Base-by-base conservation (phyloP, 2,888 invertebrate species). In the Harpalus rubripes region DNA sequence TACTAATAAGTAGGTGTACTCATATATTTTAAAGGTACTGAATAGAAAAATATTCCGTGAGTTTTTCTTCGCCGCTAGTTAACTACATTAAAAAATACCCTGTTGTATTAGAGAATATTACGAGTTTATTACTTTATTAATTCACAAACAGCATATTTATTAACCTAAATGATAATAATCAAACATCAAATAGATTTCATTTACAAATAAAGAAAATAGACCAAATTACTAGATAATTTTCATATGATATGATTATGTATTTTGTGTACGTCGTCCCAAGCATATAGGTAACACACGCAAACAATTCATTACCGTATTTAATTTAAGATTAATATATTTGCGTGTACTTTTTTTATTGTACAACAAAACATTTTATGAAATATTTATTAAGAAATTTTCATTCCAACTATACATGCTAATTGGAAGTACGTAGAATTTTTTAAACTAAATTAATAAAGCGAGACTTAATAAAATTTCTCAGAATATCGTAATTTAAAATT, bases 291-390 rank as follows among this genome's bases (percentile, higher is more conserved):
- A 4, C 59, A 12, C 68, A 68, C 68, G 68, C 68, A 39, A 68
- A 68, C 68, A 68, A 68, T 68, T 68, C 68, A 68, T 68, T 68
- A 68, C 68, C 7, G n/a, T 39, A 68, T n/a, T 68, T 68, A 63
- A 63, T 63, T 63, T 63, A 63, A 18, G 26, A 63, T 12, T 63
- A 22, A 63, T 15, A 68, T 68, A 68, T 63, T 63, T 39, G 39
- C 68, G 68, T 63, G 68, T 68, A 68, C 39, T 32, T 68, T 68
- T 68, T 65, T 39, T 39, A 22, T 68, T 32, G 32, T 0, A 32
- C 26, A 63, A 63, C 18, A 68, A 26, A 68, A 68, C 68, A 68
- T 22, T 22, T 3, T 15, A 58, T 12, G 58, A 58, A 58, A 58
- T 59, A 32, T 16, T 10, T 52, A 52, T 12, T 52, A 12, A 10